A percentile compares a stretch with the other conserved stretches of the same genome.
Conservation (phyloP, 2,888 invertebrate genomes). For the Clepsis dumicolana region DNA sequence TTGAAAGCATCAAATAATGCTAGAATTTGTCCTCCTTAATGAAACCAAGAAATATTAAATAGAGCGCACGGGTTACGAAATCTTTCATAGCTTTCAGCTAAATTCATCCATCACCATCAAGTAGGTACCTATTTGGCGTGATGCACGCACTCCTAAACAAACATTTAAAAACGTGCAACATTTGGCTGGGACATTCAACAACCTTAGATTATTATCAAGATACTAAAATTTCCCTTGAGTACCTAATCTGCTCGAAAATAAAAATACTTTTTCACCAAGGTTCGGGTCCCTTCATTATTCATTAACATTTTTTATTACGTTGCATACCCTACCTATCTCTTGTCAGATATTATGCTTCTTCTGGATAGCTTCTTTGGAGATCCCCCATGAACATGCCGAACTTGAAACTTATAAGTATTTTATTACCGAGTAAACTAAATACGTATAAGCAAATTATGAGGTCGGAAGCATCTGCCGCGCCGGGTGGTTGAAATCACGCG, state of each 20-base stretch:
- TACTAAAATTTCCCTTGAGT: too few species aligned
- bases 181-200: too few species aligned
- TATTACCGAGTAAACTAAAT: conserved; percentile 5
- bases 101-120: neutral
- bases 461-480: conserved; percentile 66
- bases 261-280: too few species aligned
- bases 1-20: too few species aligned
- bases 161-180: neutral
- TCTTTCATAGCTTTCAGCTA: neutral
- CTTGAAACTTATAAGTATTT: conserved; percentile 3
- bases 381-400: neutral
- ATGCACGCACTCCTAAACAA: neutral
- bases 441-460: conserved; percentile 47
- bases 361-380: neutral
- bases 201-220: too few species aligned
- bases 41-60: neutral
- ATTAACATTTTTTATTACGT: too few species aligned
- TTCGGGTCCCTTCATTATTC: too few species aligned
- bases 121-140: neutral
- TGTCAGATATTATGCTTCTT: too few species aligned
- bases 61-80: neutral
- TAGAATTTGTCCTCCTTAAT: too few species aligned
- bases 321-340: too few species aligned
- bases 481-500: conserved; percentile 67
- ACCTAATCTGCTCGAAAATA: too few species aligned